These are phyloP conservation scores for Liodrosophila aerea DNA, from an alignment of 2,888 invertebrate species.

Conservation along the genomic window DNA sequence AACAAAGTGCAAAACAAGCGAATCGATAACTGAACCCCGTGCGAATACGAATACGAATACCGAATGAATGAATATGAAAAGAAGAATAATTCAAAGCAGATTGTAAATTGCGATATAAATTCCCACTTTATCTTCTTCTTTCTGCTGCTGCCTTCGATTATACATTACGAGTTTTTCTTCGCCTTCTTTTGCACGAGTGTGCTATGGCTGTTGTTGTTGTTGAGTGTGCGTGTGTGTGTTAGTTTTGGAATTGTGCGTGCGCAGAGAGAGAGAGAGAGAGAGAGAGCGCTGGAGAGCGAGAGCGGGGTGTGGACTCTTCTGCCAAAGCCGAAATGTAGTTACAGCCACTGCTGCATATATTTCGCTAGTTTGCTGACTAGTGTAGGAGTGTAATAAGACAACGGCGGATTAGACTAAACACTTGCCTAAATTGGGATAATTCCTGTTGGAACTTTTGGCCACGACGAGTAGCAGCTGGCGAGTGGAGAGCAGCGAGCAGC, in stretches of 20 bases:
- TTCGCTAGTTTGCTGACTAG: too few species aligned
- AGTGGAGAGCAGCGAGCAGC: conserved; percentile 1
- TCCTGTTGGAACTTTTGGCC: too few species aligned
- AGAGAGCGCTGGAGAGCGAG: background rate
- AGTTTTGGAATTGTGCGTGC: conserved; percentile 33
- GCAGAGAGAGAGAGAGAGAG: conserved; percentile 29
- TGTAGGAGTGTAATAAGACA: too few species aligned
- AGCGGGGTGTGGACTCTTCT: background rate
- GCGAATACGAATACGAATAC: background rate
- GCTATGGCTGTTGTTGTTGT: background rate
- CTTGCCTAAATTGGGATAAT: background rate
- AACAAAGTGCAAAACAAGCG: conserved; percentile 36
- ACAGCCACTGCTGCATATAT: too few species aligned
- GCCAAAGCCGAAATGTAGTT: too few species aligned
- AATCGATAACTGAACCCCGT: conserved; percentile 3
- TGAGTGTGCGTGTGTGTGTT: conserved; percentile 1
- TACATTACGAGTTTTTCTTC: conserved; percentile 16
- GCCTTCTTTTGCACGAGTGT: conserved; percentile 29
- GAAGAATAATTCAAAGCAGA: too few species aligned
- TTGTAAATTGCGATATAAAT: too few species aligned
- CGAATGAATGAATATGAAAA: conserved; percentile 8
- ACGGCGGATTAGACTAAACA: too few species aligned
- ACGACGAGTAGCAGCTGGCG: background rate
- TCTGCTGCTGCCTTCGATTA: conserved; percentile 27
- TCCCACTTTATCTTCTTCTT: too few species aligned